These are phyloP conservation scores for Rhynchotus rufescens DNA, from an alignment of 2,797 vertebrate species.

Conservation along the genomic window DNA sequence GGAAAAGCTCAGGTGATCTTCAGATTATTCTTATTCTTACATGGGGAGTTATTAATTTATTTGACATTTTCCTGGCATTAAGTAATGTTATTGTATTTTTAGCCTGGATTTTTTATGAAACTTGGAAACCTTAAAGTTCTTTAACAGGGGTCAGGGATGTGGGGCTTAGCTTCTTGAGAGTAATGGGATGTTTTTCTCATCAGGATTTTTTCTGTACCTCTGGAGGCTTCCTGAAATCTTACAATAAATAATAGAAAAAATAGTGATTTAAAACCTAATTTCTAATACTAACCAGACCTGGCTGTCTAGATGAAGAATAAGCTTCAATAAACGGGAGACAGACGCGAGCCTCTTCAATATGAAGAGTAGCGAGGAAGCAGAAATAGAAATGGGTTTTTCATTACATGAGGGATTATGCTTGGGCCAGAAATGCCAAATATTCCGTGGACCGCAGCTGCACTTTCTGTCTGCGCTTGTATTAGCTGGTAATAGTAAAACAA, in stretches of 20 bases:
- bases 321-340: constrained; percentile 84
- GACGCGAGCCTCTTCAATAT: constrained; percentile 80
- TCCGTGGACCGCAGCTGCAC: constrained; percentile 85
- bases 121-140: constrained; percentile 1
- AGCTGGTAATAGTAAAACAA: constrained; percentile 88
- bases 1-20: background rate
- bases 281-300: constrained; percentile 82
- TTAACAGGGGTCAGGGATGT: constrained; percentile 15
- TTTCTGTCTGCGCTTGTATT: constrained; percentile 82
- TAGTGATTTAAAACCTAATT: constrained; percentile 85
- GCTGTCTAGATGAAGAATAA: constrained; percentile 85
- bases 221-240: constrained; percentile 73
- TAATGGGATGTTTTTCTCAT: constrained; percentile 49
- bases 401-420: constrained; percentile 83
- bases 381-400: constrained; percentile 86
- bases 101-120: background rate
- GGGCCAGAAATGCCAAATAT: constrained; percentile 78
- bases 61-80: background rate
- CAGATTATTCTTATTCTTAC: background rate
- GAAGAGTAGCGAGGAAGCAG: constrained; percentile 82
- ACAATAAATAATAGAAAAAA: constrained; percentile 86
- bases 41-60: background rate
- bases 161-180: constrained; percentile 40
- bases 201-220: constrained; percentile 66
- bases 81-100: background rate